Conservation (phyloP, 2,888 invertebrate genomes). For the Cyrtodaria siliqua region DNA sequence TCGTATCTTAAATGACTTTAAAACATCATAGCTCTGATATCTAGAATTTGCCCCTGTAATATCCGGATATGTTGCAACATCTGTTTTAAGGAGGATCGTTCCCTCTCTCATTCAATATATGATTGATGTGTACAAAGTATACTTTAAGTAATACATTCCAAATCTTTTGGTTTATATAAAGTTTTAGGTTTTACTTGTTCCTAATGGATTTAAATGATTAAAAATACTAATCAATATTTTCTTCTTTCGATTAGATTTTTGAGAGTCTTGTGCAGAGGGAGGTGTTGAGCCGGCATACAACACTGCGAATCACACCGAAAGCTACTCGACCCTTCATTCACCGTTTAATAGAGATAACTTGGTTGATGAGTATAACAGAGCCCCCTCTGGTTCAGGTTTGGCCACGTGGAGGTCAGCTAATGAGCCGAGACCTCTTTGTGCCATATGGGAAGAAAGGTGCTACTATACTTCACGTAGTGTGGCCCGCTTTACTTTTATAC, state of each 20-base stretch:
- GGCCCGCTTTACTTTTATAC: slow-evolving; percentile 53
- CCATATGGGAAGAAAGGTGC: slow-evolving; percentile 52
- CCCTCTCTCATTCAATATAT: no score
- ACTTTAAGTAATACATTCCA: no score
- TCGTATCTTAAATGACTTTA: no score
- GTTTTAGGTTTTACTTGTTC: no score
- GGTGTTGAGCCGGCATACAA: slow-evolving; percentile 28
- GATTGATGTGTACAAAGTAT: no score
- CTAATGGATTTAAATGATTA: no score
- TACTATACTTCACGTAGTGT: slow-evolving; percentile 57
- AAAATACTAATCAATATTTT: no score
- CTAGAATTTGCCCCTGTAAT: no score
- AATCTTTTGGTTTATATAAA: no score
- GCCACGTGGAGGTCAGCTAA: slow-evolving; percentile 55
- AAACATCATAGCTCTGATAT: no score
- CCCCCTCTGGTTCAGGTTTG: slow-evolving; percentile 53
- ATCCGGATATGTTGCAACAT: no score
- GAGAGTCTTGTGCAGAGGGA: slow-evolving; percentile 48
- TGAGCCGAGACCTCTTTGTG: slow-evolving; percentile 59
- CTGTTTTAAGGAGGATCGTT: no score
- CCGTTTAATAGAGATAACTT: slow-evolving; percentile 52
- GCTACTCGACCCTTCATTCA: slow-evolving; percentile 48
- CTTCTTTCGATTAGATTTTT: slow-evolving; percentile 42
- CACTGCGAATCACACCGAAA: slow-evolving; percentile 51
- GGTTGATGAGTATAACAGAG: slow-evolving; percentile 53